Conservation (phyloP, 1,140 invertebrate genomes). For the Matsumurasca onukii region DNA sequence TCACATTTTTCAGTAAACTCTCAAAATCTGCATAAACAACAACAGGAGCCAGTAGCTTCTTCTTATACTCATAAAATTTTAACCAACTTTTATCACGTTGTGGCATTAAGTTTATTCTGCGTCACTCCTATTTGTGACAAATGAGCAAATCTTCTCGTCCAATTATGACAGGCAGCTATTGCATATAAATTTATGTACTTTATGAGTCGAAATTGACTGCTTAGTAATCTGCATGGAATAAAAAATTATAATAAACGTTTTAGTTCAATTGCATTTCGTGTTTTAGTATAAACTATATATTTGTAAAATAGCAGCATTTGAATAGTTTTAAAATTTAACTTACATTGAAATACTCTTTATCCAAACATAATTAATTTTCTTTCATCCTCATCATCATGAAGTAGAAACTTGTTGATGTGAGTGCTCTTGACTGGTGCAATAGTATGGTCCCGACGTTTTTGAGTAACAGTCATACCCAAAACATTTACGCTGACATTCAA, state of each 20-base stretch:
- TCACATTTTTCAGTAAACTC: background rate
- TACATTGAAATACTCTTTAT: background rate
- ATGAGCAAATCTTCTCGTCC: background rate
- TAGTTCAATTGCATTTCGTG: too few relatives aligned
- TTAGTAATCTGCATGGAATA: too few relatives aligned
- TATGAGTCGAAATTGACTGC: background rate
- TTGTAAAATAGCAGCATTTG: too few relatives aligned
- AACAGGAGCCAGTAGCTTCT: background rate
- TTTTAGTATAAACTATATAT: too few relatives aligned
- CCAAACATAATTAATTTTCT: background rate
- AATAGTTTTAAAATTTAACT: too few relatives aligned
- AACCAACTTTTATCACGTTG: background rate
- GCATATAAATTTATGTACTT: background rate
- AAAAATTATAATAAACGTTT: too few relatives aligned
- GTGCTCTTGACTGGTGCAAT: background rate
- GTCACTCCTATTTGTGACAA: background rate
- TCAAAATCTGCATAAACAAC: background rate
- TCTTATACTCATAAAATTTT: background rate
- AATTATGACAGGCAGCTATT: background rate
- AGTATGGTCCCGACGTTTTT: background rate
- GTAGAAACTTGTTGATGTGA: background rate
- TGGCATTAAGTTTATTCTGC: background rate
- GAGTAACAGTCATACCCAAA: background rate
- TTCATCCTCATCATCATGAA: background rate
- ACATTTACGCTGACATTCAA: too few relatives aligned